Evolutionary conservation across 2,113 vertebrate species (phyloP).

Genomic region (Macquaria ambigua): DNA sequence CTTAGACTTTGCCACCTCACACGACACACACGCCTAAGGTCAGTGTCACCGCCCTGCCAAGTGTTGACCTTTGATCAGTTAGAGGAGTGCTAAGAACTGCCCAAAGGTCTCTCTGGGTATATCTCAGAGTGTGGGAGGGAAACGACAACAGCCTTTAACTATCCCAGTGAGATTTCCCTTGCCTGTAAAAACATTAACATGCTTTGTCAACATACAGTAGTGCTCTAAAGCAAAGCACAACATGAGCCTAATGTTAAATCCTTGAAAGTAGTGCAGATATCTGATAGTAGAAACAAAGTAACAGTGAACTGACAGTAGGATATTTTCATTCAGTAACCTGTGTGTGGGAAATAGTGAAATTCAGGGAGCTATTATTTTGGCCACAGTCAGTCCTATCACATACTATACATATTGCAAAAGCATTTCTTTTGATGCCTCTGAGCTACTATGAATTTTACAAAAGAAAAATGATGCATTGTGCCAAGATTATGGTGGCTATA

Average conservation of each 20-base stretch:
- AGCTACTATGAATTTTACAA: conserved; percentile 40
- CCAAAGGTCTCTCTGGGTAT: conserved; percentile 50
- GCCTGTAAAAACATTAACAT: conserved; percentile 32
- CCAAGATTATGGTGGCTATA: conserved; percentile 20
- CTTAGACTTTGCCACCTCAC: conserved; percentile 69
- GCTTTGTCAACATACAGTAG: conserved; percentile 48
- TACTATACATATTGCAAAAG: conserved; percentile 19
- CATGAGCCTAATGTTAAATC: conserved; percentile 30
- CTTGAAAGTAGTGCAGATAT: conserved; percentile 12
- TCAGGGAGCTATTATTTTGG: background rate
- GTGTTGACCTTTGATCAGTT: conserved; percentile 75
- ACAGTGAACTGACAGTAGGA: background rate
- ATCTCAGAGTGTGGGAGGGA: conserved; percentile 26
- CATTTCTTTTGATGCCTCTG: conserved; percentile 22
- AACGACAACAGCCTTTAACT: conserved; percentile 54
- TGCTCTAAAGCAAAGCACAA: conserved; percentile 11
- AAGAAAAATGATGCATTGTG: conserved; percentile 9
- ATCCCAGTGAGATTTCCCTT: conserved; percentile 5
- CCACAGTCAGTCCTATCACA: conserved; percentile 19
- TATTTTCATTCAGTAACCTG: conserved; percentile 1
- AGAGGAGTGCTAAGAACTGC: conserved; percentile 54
- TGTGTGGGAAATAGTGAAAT: background rate
- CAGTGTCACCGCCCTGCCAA: conserved; percentile 62
- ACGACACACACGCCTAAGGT: conserved; percentile 63
- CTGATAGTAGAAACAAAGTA: background rate